Conservation (phyloP, 2,797 vertebrate genomes). For the Australoheros facetus region DNA sequence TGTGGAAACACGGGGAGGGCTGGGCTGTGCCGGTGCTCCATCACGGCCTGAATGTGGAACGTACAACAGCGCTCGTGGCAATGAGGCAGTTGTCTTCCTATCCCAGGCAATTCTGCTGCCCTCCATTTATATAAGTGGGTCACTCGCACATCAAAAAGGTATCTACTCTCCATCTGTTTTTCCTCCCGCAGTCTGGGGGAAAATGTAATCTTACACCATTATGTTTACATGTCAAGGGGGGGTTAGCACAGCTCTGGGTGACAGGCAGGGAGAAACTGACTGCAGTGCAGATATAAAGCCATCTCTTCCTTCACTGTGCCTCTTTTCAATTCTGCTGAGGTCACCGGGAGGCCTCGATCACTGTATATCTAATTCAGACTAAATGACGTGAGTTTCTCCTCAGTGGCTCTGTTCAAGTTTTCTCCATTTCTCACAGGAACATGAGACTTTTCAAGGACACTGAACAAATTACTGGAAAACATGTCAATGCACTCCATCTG, state of each 20-base stretch:
- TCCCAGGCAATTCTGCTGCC: slow-evolving; percentile 50
- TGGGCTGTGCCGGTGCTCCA: background rate
- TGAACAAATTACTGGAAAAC: background rate
- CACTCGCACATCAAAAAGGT: slow-evolving; percentile 68
- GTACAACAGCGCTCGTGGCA: slow-evolving; percentile 24
- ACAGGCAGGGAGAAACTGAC: slow-evolving; percentile 18
- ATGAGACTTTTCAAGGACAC: background rate
- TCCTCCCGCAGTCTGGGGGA: slow-evolving; percentile 25
- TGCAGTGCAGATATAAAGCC: slow-evolving; percentile 34
- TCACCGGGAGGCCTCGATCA: slow-evolving; percentile 11
- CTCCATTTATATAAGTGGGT: slow-evolving; percentile 75
- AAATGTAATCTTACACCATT: slow-evolving; percentile 69
- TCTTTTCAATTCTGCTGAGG: slow-evolving; percentile 33
- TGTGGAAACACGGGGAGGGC: slow-evolving; percentile 49
- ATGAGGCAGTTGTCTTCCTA: slow-evolving; percentile 39
- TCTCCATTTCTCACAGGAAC: background rate
- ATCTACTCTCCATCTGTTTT: slow-evolving; percentile 50
- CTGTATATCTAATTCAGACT: slow-evolving; percentile 15
- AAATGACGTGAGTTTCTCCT: slow-evolving; percentile 32
- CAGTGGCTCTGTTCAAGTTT: background rate
- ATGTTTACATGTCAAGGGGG: slow-evolving; percentile 67
- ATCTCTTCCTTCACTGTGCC: background rate
- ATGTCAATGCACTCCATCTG: too few species aligned
- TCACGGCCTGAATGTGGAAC: slow-evolving; percentile 7
- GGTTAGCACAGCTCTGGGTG: slow-evolving; percentile 28